Evolutionary conservation across 2,888 invertebrate genomes (phyloP), one percentile per base, ranked within the genome.

Genomic region (Cheilosia scutellata): DNA sequence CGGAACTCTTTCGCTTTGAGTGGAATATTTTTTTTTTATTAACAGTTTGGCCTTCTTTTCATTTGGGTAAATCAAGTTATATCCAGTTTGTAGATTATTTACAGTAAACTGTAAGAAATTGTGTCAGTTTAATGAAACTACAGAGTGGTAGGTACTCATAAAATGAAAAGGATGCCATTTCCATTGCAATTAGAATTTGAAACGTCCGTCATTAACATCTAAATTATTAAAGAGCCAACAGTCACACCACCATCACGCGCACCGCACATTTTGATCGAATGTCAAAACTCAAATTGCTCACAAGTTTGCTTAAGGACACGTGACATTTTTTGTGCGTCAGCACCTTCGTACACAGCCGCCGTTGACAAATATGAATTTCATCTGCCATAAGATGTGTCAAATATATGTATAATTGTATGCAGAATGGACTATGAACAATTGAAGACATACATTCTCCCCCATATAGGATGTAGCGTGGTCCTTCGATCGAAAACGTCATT

Each of bases 351-450:
- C 33, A 63, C 57, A 55, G 44, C 5, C 47, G 82, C 66, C 51
- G 65, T 82, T 87, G 70, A 78, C 80, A 87, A 87, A 87, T 87
- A 87, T 87, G 87, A 82, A 87, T 82, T 87, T 70, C 74, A 82
- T 74, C 55, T 70, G 40, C 37, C 37, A 37, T 29, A 53, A 65
- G 82, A 86, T 63, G 66, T 77, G 66, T 77, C 76, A 74, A 82
- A 65, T 76, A 65, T 11, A 13, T 47, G 47, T 47, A 47, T 47
- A 37, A 70, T 68, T 72, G 25, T 66, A 55, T 57, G 77, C 74
- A 82, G 65, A 55, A 74, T 60, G 70, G 62, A 70, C 68, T 74
- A 44, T 27, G 72, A 77, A 82, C 87, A 87, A 82, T 82, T 82
- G 82, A 74, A 40, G 70, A 44, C 71, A 31, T 49, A 31, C 2